phyloP scores from a whole-genome alignment of 2,888 invertebrate genomes.

The Caenorhabditis sp. region DNA sequence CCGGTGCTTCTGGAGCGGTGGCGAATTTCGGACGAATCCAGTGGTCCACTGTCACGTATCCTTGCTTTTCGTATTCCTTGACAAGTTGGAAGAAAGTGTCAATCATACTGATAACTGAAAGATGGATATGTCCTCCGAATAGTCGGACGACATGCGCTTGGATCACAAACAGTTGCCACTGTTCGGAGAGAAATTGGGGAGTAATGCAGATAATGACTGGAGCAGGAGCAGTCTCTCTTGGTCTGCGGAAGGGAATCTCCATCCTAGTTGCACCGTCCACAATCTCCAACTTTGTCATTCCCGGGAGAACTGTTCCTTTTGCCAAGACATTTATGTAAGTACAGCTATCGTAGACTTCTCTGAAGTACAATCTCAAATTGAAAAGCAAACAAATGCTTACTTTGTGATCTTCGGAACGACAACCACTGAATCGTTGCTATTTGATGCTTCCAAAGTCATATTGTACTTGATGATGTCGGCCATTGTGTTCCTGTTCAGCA shows the following conservation, averaged over 20 bases:
- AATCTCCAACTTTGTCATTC: constrained; percentile 31
- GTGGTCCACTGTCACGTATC: constrained; percentile 57
- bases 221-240: constrained; percentile 9
- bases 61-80: constrained; percentile 58
- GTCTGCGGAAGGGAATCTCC: constrained; percentile 34
- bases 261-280: not conserved
- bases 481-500: not conserved
- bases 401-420: not conserved
- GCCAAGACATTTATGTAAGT: constrained; percentile 24
- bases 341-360: constrained; percentile 31
- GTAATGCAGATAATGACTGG: constrained; percentile 64
- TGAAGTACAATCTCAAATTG: not conserved
- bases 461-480: not conserved
- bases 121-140: constrained; percentile 62
- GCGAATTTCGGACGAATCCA: constrained; percentile 53
- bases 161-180: constrained; percentile 59
- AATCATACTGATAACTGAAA: constrained; percentile 61
- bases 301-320: not conserved
- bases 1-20: constrained; percentile 23
- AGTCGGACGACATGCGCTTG: constrained; percentile 38
- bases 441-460: not conserved
- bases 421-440: not conserved
- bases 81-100: constrained; percentile 59
- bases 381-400: not conserved
- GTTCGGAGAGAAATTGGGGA: constrained; percentile 64